phyloP scores from a whole-genome alignment of 2,113 vertebrate species.

The Ceyx cyanopectus region DNA sequence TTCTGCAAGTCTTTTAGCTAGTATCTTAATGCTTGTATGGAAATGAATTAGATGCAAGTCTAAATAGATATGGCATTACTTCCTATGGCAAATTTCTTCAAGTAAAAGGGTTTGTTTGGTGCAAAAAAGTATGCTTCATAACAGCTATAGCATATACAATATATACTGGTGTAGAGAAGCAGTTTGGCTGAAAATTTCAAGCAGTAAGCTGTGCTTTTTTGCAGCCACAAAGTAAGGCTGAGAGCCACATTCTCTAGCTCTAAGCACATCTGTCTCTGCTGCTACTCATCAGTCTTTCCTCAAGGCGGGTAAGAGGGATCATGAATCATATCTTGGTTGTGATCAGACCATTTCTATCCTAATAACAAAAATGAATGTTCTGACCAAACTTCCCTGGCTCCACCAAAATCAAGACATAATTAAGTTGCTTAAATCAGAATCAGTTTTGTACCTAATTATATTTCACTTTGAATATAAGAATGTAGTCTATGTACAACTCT shows the following conservation, averaged over 20 bases:
- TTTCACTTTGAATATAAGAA: neutral
- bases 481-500: neutral
- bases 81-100: neutral
- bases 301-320: neutral
- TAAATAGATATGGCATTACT: neutral
- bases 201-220: neutral
- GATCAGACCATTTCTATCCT: neutral
- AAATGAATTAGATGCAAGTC: neutral
- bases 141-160: neutral
- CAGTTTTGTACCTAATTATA: neutral
- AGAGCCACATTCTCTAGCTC: neutral
- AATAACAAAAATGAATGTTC: neutral
- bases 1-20: neutral
- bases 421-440: neutral
- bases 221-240: neutral
- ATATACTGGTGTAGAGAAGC: neutral
- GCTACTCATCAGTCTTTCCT: neutral
- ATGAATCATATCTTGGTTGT: neutral
- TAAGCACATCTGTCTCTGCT: neutral
- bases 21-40: neutral
- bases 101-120: neutral
- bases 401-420: neutral
- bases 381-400: neutral
- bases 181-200: neutral
- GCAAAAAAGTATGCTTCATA: neutral